Conservation (phyloP, 2,797 vertebrate genomes). For the Rhabdomys pumilio region DNA sequence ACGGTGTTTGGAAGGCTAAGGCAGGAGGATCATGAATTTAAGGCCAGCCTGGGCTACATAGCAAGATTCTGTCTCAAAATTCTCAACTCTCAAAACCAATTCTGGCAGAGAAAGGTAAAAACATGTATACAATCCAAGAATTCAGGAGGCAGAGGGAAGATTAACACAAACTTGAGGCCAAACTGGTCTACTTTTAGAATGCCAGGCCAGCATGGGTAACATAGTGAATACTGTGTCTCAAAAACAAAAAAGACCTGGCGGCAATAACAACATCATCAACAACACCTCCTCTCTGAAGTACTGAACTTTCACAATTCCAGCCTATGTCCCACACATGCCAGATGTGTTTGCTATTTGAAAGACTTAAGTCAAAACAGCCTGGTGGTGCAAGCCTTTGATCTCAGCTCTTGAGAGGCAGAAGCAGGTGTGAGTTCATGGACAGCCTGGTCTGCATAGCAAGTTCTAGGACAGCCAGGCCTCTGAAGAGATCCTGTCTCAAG, state of each 20-base stretch:
- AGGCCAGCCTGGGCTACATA: neutral
- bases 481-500: neutral
- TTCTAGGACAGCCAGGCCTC: neutral
- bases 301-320: neutral
- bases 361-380: neutral
- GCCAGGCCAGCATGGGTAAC: neutral
- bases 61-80: constrained; percentile 12
- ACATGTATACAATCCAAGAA: neutral
- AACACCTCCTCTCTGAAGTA: neutral
- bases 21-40: neutral
- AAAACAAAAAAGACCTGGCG: neutral
- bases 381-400: neutral
- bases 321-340: neutral
- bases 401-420: neutral
- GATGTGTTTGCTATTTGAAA: neutral
- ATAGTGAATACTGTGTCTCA: neutral
- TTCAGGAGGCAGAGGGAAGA: neutral
- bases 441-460: neutral
- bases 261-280: neutral
- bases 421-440: neutral
- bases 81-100: neutral
- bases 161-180: neutral
- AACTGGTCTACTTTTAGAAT: neutral
- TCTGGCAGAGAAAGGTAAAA: neutral
- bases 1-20: neutral